Base-by-base conservation (phyloP, 2,797 vertebrate genomes). In the Megalops cyprinoides region DNA sequence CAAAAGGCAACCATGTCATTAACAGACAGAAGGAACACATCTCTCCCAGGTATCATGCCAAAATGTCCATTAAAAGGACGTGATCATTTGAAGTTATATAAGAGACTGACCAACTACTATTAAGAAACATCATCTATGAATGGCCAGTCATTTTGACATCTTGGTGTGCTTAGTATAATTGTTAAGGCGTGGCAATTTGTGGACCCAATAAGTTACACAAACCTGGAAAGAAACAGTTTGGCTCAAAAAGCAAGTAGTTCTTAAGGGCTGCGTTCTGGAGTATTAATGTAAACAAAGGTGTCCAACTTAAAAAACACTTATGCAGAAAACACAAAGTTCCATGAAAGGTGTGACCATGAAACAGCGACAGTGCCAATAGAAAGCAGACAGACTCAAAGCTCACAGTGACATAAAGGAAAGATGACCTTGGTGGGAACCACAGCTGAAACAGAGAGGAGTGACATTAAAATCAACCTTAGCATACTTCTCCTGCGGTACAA, bases 251-350 rank as follows among this genome's bases (percentile, higher is more conserved):
- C 25, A 4, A 2, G n/a, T 15, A 51, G 77, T 39, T 34, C 74
- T 12, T 42, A 15, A 76, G 0, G n/a, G 81, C 31, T 18, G 37
- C 60, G n/a, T 28, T 73, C 76, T 81, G 80, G 60, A 79, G 71
- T 44, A 79, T 84, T 1, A 3, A 15, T 82, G 85, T 90, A 86
- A 88, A 89, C 85, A 82, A 84, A 37, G 15, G 23, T 67, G 44
- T 65, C 78, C 34, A 18, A 31, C 55, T 78, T 82, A 78, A 78
- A 73, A 82, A 83, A 8, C 18, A 77, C 34, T 18, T 48, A 56
- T 58, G 34, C 69, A 51, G 62, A 56, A 56, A 55, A 55, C 3
- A 55, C 20, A 31, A 0, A 56, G 31, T 55, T 20, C 55, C 76
- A 23, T 49, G 65, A 67, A 67, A 67, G 20, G 5, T 15, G 15